Percentiles rank a stretch among this genome's conserved stretches.
Evolutionary conservation across 2,113 vertebrate genomes (phyloP).

Genomic region (Aphyosemion australe): DNA sequence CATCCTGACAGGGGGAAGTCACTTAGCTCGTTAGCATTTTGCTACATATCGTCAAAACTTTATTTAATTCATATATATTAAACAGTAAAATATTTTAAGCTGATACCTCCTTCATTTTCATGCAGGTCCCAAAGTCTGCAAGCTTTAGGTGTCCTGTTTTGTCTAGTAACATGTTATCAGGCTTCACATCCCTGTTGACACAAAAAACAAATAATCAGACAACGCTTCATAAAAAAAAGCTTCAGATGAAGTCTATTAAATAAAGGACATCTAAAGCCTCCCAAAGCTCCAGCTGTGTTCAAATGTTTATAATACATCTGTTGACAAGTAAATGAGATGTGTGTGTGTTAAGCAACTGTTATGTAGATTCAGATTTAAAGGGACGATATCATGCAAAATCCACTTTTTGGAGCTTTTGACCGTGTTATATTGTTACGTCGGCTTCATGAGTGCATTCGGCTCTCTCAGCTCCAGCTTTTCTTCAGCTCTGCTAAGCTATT

Average conservation of each 20-base stretch:
- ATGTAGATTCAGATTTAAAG: too few species aligned
- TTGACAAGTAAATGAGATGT: too few species aligned
- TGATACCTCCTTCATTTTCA: constrained; percentile 99
- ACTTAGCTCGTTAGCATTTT: background rate
- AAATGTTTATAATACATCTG: background rate
- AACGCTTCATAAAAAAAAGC: background rate
- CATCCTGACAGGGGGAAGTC: constrained; percentile 81
- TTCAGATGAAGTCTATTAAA: background rate
- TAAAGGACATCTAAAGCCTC: background rate
- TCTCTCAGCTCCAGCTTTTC: too few species aligned
- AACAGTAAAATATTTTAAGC: too few species aligned
- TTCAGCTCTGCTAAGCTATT: too few species aligned
- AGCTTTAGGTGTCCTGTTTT: constrained; percentile 97
- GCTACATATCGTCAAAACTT: background rate
- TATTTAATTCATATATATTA: background rate
- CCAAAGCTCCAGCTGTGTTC: background rate
- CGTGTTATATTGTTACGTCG: too few species aligned
- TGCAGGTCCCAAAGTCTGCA: constrained; percentile 99
- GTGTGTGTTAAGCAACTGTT: too few species aligned
- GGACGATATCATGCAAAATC: too few species aligned
- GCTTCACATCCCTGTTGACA: constrained; percentile 92
- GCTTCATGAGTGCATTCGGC: too few species aligned
- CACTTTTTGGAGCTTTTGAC: too few species aligned
- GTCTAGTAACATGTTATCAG: constrained; percentile 99
- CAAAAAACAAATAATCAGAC: constrained; percentile 28